Evolutionary conservation across 2,797 vertebrate species (phyloP), one percentile per base, ranked within the genome.

Genomic region (Takifugu ocellatus): DNA sequence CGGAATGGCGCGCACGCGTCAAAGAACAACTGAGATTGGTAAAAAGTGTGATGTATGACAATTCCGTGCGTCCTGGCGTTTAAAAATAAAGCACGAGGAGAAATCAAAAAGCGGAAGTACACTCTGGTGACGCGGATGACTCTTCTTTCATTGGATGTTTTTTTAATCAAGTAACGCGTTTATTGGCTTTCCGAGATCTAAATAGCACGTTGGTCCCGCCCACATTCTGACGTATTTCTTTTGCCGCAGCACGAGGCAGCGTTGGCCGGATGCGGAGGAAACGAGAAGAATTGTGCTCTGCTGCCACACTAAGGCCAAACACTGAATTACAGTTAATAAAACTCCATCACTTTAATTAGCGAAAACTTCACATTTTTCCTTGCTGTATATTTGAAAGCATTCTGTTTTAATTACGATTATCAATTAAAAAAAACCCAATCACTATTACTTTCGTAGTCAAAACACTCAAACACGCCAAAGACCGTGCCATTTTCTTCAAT

Each of bases 231-330:
- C 44, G 16, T 21, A 0, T 7, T 17, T n/a, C 44, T 21, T 21
- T 46, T 10, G 9, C 16, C 2, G 44, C 11, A 5, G 44, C 17
- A 11, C 8, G 16, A 8, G 6, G 17, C 44, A 5, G 44, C 16
- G 5, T 21, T n/a, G 16, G 44, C 44, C 44, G 16, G 17, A n/a
- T 21, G 44, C 16, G 6, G 44, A 55, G 16, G 15, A 11, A 5
- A 2, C 25, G 50, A 56, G 46, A 74, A 82, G 16, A 54, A 54
- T 68, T 66, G 78, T 54, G 53, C 49, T 87, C 27, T 88, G 84
- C 86, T 81, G 88, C 88, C 90, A 87, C 79, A 57, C 51, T 78
- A 60, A 79, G 90, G 88, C 68, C 17, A 73, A 63, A 56, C 0
- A 1, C n/a, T n/a, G 77, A 64, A 84, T 58, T 76, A 56, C 85